Conservation (phyloP, 2,113 vertebrate genomes). For the Ancistrus triradiatus region DNA sequence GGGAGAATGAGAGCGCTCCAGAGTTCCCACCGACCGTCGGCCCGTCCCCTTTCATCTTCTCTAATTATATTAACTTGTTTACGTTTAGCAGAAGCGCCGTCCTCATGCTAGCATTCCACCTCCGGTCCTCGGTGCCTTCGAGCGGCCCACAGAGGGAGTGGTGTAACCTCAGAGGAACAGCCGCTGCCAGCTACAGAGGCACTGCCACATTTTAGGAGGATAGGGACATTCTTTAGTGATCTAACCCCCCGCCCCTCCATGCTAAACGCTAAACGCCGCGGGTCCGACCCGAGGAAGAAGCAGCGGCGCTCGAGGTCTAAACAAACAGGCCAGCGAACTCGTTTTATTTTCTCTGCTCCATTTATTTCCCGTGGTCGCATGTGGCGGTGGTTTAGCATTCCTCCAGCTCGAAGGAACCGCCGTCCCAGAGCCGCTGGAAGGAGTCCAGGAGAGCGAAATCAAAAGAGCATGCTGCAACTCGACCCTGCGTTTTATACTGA, state of each 20-base stretch:
- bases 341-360: slow-evolving; percentile 20
- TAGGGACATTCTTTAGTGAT: no score
- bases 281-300: no score
- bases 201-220: no score
- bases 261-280: no score
- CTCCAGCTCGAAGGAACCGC: slow-evolving; percentile 22
- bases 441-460: slow-evolving; percentile 31
- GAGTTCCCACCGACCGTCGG: neutral
- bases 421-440: slow-evolving; percentile 33
- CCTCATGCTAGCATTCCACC: slow-evolving; percentile 26
- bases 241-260: no score
- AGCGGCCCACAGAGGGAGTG: slow-evolving; percentile 3
- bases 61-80: slow-evolving; percentile 38
- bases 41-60: neutral
- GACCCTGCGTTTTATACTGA: slow-evolving; percentile 43
- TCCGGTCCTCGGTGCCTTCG: slow-evolving; percentile 12
- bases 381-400: slow-evolving; percentile 33
- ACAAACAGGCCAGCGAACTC: neutral
- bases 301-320: neutral
- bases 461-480: slow-evolving; percentile 40
- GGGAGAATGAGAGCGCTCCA: no score
- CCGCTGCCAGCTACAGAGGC: slow-evolving; percentile 63
- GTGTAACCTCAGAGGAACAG: slow-evolving; percentile 60
- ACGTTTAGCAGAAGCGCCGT: slow-evolving; percentile 35
- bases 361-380: slow-evolving; percentile 30